Conservation (phyloP, 2,113 vertebrate species). For the Clarias gariepinus region DNA sequence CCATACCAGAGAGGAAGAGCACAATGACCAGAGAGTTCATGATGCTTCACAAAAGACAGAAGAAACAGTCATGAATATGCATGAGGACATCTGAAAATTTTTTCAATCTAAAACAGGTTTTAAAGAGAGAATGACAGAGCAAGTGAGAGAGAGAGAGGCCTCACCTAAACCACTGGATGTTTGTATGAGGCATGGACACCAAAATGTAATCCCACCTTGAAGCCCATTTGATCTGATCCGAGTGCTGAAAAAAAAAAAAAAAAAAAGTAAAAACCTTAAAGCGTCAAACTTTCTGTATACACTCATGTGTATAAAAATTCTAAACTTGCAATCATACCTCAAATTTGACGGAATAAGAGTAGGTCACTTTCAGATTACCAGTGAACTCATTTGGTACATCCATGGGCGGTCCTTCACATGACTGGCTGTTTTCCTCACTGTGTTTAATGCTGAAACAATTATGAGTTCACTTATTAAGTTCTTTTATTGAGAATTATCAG, state of each 20-base stretch:
- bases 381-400: conserved; percentile 81
- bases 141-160: not conserved
- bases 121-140: not conserved
- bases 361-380: conserved; percentile 78
- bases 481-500: too few relatives aligned
- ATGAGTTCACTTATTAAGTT: not conserved
- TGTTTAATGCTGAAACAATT: conserved; percentile 80
- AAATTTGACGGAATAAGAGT: conserved; percentile 89
- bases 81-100: not conserved
- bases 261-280: too few relatives aligned
- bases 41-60: conserved; percentile 76
- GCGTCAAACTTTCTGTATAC: not conserved
- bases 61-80: conserved; percentile 39
- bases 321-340: conserved; percentile 66
- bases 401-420: conserved; percentile 84
- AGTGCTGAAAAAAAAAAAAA: conserved; percentile 70
- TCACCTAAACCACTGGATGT: conserved; percentile 99
- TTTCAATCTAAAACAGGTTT: not conserved
- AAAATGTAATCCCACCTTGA: conserved; percentile 99
- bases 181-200: conserved; percentile 98
- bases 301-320: not conserved
- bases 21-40: conserved; percentile 99
- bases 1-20: conserved; percentile 98
- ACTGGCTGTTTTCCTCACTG: conserved; percentile 69
- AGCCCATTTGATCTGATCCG: conserved; percentile 89